These are phyloP conservation scores for Caenorhabditis uteleia DNA, from an alignment of 2,888 invertebrate species.

Conservation along the genomic window DNA sequence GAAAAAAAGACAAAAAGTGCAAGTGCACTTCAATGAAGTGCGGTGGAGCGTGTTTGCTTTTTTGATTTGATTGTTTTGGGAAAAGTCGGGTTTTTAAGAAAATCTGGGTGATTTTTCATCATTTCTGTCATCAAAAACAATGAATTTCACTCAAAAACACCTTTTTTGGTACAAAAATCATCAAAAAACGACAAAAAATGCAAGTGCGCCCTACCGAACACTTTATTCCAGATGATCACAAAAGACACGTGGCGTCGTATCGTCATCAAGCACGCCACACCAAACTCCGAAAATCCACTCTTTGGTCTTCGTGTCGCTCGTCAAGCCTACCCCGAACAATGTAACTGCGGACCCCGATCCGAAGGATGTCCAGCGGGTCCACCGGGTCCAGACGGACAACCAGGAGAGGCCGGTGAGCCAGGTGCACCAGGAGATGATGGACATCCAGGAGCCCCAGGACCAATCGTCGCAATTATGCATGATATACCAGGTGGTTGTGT, in stretches of 20 bases:
- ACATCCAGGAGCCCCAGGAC: slow-evolving; percentile 51
- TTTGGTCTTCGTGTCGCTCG: slow-evolving; percentile 45
- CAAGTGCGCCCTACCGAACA: no score
- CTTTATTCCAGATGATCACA: slow-evolving; percentile 43
- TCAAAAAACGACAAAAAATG: no score
- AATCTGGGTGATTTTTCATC: no score
- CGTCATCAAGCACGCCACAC: slow-evolving; percentile 43
- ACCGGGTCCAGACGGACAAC: slow-evolving; percentile 50
- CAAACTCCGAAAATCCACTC: slow-evolving; percentile 16
- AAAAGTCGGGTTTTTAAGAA: no score
- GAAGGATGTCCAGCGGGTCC: slow-evolving; percentile 57
- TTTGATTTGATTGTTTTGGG: no score
- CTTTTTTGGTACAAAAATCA: no score
- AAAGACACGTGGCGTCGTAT: slow-evolving; percentile 55
- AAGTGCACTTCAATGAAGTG: no score
- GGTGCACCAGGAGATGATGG: slow-evolving; percentile 52
- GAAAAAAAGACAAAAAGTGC: no score
- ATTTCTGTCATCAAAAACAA: no score
- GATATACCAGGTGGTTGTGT: slow-evolving; percentile 59
- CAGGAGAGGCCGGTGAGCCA: slow-evolving; percentile 46
- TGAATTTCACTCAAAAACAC: no score
- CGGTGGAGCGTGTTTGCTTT: no score
- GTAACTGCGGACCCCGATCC: slow-evolving; percentile 52
- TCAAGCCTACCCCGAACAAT: slow-evolving; percentile 44
- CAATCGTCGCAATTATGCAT: slow-evolving; percentile 52